Evolutionary conservation across 2,797 vertebrate genomes (phyloP).

Genomic region (Salmo trutta): DNA sequence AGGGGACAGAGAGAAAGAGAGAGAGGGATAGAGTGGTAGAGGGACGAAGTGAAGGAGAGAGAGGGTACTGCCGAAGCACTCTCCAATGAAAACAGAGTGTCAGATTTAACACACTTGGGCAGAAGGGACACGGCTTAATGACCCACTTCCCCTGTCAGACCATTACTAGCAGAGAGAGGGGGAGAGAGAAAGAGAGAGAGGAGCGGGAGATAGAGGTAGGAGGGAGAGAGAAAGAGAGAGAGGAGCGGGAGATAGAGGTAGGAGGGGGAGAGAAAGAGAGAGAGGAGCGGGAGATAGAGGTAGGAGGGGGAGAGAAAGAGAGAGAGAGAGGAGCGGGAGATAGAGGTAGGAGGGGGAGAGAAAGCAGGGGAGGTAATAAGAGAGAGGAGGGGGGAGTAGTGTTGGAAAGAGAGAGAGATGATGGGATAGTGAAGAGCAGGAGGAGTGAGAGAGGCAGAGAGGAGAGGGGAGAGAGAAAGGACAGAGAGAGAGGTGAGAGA

Average conservation of each 20-base stretch:
- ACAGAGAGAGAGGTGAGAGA: too few species aligned
- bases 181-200: slow-evolving; percentile 3
- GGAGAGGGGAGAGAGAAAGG: slow-evolving; percentile 2
- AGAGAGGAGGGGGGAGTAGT: slow-evolving; percentile 1
- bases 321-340: background rate
- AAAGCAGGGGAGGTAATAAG: slow-evolving; percentile 5
- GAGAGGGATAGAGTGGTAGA: slow-evolving; percentile 38
- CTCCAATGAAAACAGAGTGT: slow-evolving; percentile 69
- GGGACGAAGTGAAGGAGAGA: slow-evolving; percentile 45
- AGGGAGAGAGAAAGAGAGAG: too few species aligned
- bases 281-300: background rate
- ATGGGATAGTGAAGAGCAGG: too few species aligned
- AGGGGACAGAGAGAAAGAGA: slow-evolving; percentile 29
- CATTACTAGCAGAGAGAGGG: slow-evolving; percentile 21
- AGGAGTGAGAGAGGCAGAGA: slow-evolving; percentile 19
- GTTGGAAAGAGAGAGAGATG: background rate
- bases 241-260: too few species aligned
- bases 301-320: slow-evolving; percentile 16
- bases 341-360: background rate
- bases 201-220: background rate
- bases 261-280: slow-evolving; percentile 1
- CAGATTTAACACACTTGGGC: slow-evolving; percentile 59
- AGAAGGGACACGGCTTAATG: slow-evolving; percentile 39
- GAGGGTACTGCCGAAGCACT: slow-evolving; percentile 43
- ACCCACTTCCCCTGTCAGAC: slow-evolving; percentile 47